Evolutionary conservation across 2,888 invertebrate genomes (phyloP).

Genomic region (Trachelus stipa): DNA sequence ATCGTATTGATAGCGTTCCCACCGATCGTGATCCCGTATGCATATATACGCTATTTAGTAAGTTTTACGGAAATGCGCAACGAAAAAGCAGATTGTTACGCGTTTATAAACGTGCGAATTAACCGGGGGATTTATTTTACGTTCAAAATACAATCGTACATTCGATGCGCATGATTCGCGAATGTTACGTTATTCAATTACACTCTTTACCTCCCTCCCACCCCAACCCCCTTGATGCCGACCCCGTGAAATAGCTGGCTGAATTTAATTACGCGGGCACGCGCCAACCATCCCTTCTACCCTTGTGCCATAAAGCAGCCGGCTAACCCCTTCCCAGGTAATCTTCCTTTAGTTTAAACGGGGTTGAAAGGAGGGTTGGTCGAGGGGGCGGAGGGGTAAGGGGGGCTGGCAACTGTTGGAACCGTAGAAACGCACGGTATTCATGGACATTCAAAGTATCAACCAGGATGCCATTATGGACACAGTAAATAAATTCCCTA

Average conservation of each 20-base stretch:
- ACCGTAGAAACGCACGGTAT: background rate
- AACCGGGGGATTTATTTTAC: background rate
- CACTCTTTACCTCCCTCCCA: background rate
- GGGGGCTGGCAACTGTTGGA: background rate
- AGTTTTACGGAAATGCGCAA: background rate
- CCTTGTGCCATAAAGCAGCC: background rate
- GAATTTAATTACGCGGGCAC: background rate
- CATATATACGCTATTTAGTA: background rate
- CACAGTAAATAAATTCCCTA: background rate
- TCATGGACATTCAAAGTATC: background rate
- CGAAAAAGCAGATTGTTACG: background rate
- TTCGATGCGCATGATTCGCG: background rate
- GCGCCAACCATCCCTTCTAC: background rate
- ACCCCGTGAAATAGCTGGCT: background rate
- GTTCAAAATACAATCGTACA: no score
- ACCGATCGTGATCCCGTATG: background rate
- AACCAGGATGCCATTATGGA: background rate
- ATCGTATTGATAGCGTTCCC: background rate
- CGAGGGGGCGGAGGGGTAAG: accelerated
- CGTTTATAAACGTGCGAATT: background rate
- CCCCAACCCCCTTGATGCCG: background rate
- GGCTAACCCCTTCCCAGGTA: background rate
- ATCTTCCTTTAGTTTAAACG: background rate
- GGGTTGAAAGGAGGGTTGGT: background rate
- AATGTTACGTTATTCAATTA: background rate